Base-by-base conservation (phyloP, 2,113 vertebrate species). In the Epinephelus cyanopodus region DNA sequence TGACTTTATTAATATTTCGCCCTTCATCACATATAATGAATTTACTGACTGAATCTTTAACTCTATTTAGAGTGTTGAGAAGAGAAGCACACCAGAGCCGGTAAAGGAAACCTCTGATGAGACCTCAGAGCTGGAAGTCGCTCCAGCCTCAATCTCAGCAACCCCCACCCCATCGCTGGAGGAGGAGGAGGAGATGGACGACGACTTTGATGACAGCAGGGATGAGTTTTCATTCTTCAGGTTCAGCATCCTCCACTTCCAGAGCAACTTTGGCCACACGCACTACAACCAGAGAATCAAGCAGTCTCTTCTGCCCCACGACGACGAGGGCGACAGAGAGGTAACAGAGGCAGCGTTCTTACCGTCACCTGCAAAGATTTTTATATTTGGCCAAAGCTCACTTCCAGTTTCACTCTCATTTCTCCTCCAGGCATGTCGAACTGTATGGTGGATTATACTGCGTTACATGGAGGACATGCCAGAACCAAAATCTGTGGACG, bases 381-480 rank as follows among this genome's bases (percentile, higher is more conserved):
- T 33, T 37, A 37, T 37, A 37, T 21, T 64, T 67, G n/a, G 1
- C 19, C 71, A 71, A 39, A 48, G n/a, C 60, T 83, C 29, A 73
- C 39, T 6, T 7, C 52, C 6, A 19, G 0, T 18, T 27, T 71
- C n/a, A 53, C 63, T 74, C 52, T 57, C 21, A 1, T 45, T 64
- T 17, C 8, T n/a, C 1, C 54, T 56, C 25, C 83, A 99, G 98
- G 96, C 96, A 0, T 97, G 97, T 73, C 88, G 97, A 47, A 95
- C 95, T 0, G 89, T 98, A 6, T 99, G 96, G 95, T 95, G 92
- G 89, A 94, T 97, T 79, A 97, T 99, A 80, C 84, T 99, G 88
- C 95, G 97, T 61, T 99, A 97, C 93, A 99, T 99, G 98, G 98
- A 95, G 1, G 98, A 99, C 87, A 82, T 98, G 13, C 96, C 96